Evolutionary conservation across 2,888 invertebrate species (phyloP), one percentile per base, ranked within the genome.

Genomic region (Gymnosoma rotundatum): DNA sequence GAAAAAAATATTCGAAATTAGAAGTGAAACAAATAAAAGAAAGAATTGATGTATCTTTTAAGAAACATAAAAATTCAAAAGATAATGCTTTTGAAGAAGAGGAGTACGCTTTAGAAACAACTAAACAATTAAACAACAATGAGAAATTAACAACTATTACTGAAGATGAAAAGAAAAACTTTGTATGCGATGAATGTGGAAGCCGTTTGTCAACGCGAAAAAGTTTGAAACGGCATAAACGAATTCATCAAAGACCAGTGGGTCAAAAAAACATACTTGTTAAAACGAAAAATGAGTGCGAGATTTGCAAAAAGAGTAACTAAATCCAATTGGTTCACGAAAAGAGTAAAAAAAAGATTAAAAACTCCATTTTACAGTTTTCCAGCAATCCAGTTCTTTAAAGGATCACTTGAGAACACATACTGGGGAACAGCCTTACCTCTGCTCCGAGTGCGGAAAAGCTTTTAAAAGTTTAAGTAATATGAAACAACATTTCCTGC

Each of bases 371-470:
- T 52, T 52, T 67, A 10, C 42, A 94, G 94, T 92, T 6, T 94
- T 94, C 88, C 89, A 91, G 0, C 94, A 94, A 88, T 89, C 93
- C 6, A 93, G 94, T 87, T 94, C 93, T 45, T 88, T 94, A 1
- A 94, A 94, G 81, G 94, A 94, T 86, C 94, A 94, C 86, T 87
- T 94, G 25, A 91, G 94, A 2, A 93, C 92, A 0, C 94, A 94
- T 87, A 90, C 88, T 2, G 93, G 93, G 0, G 94, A 94, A 87
- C 93, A 93, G 0, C 94, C 94, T 0, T 94, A 90, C 87, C 89
- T 94, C 9, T 94, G 94, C 86, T 93, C 94, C 0, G 90, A 94
- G 87, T 94, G 94, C 74, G 94, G 94, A 0, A 93, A 93, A 76
- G 93, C 93, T 1, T 94, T 94, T 86, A 92, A 92, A 12, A 94